These are phyloP conservation scores for Platichthys flesus DNA, from an alignment of 2,113 vertebrate genomes.

Conservation along the genomic window DNA sequence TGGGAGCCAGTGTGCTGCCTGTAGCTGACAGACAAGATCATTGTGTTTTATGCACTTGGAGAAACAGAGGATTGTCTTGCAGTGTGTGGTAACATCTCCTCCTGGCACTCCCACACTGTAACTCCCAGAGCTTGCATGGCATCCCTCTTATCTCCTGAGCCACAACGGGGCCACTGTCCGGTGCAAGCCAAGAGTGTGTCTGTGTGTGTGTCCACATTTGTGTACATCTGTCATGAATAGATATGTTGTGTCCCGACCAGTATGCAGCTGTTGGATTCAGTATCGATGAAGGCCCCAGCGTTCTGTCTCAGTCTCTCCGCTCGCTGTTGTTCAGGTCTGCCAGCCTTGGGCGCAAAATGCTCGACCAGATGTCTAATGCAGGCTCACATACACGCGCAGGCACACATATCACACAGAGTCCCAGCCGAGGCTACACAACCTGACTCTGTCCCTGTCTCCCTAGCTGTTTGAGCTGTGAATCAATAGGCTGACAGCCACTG, in stretches of 20 bases:
- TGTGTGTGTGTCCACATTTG: conserved; percentile 34
- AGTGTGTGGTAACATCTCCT: conserved; percentile 62
- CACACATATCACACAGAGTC: conserved; percentile 31
- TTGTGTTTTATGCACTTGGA: conserved; percentile 58
- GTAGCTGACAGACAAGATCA: conserved; percentile 57
- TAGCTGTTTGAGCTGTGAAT: conserved; percentile 65
- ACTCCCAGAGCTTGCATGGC: conserved; percentile 62
- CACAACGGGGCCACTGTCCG: conserved; percentile 73
- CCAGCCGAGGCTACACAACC: conserved; percentile 34
- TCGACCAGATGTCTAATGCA: conserved; percentile 18
- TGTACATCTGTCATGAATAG: conserved; percentile 68
- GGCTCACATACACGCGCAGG: conserved; percentile 7
- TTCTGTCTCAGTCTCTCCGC: conserved; percentile 35
- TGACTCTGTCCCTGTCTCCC: conserved; percentile 51
- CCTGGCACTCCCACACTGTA: conserved; percentile 61
- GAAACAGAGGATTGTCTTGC: conserved; percentile 59
- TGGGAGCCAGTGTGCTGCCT: conserved; percentile 39
- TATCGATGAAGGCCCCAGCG: conserved; percentile 30
- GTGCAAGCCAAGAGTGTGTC: conserved; percentile 48
- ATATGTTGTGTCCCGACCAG: conserved; percentile 59
- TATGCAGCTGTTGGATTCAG: conserved; percentile 73
- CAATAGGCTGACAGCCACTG: conserved; percentile 66
- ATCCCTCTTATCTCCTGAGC: conserved; percentile 66
- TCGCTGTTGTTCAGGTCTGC: conserved; percentile 33
- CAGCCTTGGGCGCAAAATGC: conserved; percentile 31